A percentile compares a stretch with the other conserved stretches of the same genome.
Conservation (phyloP, 2,113 vertebrate genomes). For the Baryphthengus martii region DNA sequence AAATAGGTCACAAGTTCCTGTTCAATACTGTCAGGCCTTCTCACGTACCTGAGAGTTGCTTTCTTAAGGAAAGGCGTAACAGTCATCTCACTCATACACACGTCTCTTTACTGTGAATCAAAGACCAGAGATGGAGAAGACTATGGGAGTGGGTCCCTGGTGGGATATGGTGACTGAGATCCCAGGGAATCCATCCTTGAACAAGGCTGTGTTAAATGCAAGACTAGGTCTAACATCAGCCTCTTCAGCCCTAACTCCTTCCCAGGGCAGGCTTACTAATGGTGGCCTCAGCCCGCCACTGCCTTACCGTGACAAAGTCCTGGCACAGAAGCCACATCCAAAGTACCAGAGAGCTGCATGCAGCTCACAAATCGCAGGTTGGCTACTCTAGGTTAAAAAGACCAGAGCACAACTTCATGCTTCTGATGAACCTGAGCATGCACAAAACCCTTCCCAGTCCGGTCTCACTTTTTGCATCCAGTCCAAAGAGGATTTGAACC, state of each 20-base stretch:
- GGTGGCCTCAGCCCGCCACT: background rate
- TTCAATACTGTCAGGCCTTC: background rate
- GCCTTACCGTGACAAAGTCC: background rate
- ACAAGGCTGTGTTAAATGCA: rapidly evolving
- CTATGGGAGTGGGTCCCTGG: rapidly evolving
- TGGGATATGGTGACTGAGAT: rapidly evolving
- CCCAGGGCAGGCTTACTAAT: background rate
- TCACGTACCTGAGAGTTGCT: rapidly evolving
- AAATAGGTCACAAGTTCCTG: background rate
- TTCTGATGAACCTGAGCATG: background rate
- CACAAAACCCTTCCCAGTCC: background rate
- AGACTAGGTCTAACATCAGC: rapidly evolving
- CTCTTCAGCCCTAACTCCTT: background rate
- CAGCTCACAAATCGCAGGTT: background rate
- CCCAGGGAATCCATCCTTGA: background rate
- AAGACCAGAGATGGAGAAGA: background rate
- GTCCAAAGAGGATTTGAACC: background rate
- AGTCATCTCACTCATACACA: background rate
- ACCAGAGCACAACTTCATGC: background rate
- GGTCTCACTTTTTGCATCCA: background rate
- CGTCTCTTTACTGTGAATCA: background rate
- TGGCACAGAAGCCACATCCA: rapidly evolving
- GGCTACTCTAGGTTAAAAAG: background rate
- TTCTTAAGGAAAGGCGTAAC: background rate
- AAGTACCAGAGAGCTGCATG: background rate